phyloP scores from a whole-genome alignment of 2,888 invertebrate species.

The Yponomeuta malinellus region DNA sequence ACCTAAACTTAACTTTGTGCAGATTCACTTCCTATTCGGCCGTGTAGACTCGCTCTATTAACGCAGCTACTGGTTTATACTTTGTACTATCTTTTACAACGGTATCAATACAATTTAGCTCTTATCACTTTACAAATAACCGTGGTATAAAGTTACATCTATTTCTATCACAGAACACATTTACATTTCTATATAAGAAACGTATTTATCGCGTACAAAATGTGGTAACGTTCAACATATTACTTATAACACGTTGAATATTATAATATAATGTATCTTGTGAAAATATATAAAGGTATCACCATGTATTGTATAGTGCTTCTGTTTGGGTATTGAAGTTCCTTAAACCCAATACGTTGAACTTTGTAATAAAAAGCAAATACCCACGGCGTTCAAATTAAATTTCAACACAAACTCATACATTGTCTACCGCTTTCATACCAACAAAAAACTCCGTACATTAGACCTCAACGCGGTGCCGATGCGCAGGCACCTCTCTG shows the following conservation, averaged over 20 bases:
- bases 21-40: not conserved
- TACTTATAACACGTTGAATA: too few relatives aligned
- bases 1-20: too few relatives aligned
- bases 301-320: not conserved
- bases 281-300: not conserved
- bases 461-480: conserved; percentile 14
- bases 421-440: conserved; percentile 5
- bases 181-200: too few relatives aligned
- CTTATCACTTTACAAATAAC: too few relatives aligned
- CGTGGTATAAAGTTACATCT: too few relatives aligned
- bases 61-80: not conserved
- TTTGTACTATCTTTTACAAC: too few relatives aligned
- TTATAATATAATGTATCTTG: too few relatives aligned
- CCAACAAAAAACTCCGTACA: not conserved
- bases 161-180: too few relatives aligned
- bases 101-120: too few relatives aligned
- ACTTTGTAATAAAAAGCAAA: not conserved
- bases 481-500: not conserved
- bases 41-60: conserved; percentile 10
- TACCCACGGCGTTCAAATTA: not conserved
- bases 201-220: too few relatives aligned
- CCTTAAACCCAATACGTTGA: not conserved
- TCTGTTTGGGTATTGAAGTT: not conserved
- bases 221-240: too few relatives aligned
- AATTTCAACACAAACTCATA: conserved; percentile 1